Conservation (phyloP, 2,888 invertebrate species). For the Pilophorus perplexus region DNA sequence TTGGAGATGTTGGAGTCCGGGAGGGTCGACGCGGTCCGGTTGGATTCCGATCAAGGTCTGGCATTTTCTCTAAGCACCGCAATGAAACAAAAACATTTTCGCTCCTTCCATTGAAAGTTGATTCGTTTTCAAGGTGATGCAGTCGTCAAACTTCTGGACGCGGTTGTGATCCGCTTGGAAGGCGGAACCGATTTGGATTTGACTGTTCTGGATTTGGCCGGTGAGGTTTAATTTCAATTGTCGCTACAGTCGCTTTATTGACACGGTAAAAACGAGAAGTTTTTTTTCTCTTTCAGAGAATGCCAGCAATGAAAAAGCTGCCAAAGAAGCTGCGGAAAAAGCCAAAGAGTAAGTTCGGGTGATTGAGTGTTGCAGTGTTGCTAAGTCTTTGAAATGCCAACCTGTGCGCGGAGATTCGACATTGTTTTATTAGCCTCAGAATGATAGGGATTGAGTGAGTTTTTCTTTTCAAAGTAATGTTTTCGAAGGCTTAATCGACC, state of each 20-base stretch:
- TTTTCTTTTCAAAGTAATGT: too few relatives aligned
- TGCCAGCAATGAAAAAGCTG: slow-evolving; percentile 46
- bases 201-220: slow-evolving; percentile 69
- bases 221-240: background rate
- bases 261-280: too few relatives aligned
- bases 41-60: slow-evolving; percentile 78
- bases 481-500: too few relatives aligned
- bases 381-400: too few relatives aligned
- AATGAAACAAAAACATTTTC: too few relatives aligned
- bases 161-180: slow-evolving; percentile 94
- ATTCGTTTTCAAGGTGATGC: slow-evolving; percentile 50
- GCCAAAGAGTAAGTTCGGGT: slow-evolving; percentile 48
- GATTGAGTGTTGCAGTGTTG: too few relatives aligned
- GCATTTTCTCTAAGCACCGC: too few relatives aligned
- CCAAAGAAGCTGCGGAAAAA: slow-evolving; percentile 34
- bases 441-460: too few relatives aligned
- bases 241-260: too few relatives aligned
- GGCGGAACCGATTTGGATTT: slow-evolving; percentile 88
- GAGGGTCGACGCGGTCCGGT: slow-evolving; percentile 70
- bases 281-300: slow-evolving; percentile 35
- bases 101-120: background rate
- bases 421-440: too few relatives aligned
- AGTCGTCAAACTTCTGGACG: slow-evolving; percentile 79
- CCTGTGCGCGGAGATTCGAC: too few relatives aligned
- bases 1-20: slow-evolving; percentile 74